Evolutionary conservation across 2,797 vertebrate species (phyloP).

Genomic region (Pogonophryne albipinna): DNA sequence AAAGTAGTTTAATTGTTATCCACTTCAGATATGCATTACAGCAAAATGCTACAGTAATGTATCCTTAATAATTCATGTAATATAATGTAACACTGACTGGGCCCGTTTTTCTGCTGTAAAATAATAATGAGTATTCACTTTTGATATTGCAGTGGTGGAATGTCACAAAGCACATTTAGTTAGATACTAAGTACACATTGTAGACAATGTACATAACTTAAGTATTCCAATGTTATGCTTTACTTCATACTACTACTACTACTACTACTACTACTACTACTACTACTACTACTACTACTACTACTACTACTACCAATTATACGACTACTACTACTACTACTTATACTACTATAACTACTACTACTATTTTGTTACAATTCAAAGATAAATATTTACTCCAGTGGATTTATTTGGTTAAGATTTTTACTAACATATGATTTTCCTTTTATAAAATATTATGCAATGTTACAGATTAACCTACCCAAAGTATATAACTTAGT

Average conservation of each 20-base stretch:
- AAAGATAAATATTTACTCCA: background rate
- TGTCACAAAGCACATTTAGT: background rate
- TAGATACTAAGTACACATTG: background rate
- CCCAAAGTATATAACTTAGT: background rate
- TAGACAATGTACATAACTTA: background rate
- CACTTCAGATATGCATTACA: background rate
- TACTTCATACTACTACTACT: background rate
- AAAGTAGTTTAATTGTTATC: background rate
- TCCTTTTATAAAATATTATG: background rate
- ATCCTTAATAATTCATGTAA: slow-evolving; percentile 32
- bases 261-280: too few species aligned
- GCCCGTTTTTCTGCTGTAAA: slow-evolving; percentile 8
- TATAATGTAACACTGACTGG: slow-evolving; percentile 16
- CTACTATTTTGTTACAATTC: too few species aligned
- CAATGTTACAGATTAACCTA: background rate
- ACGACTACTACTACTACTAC: too few species aligned
- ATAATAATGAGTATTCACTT: background rate
- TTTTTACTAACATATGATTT: background rate
- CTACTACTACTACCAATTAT: too few species aligned
- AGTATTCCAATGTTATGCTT: background rate
- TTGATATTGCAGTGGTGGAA: background rate
- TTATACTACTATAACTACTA: too few species aligned
- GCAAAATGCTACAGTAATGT: slow-evolving; percentile 12
- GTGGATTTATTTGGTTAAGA: background rate
- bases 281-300: too few species aligned